Evolutionary conservation across 2,113 vertebrate genomes (phyloP), one percentile per base, ranked within the genome.

Genomic region (Gymnocephalus cernua): DNA sequence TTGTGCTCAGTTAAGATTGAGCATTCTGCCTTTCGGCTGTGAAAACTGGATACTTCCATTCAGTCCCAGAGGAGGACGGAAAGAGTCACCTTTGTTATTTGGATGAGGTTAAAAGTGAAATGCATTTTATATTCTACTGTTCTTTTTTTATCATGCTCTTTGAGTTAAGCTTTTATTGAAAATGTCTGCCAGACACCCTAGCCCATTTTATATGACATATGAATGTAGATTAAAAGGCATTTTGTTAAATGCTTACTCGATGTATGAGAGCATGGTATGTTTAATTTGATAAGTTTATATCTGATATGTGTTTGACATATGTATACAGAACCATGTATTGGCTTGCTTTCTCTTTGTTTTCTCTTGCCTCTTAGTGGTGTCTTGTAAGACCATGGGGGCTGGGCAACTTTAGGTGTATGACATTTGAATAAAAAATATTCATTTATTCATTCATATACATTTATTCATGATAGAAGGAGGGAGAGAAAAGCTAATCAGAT

Each of bases 371-470:
- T 53, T 13, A 4, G 11, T 50, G 11, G 44, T 50, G 19, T 23
- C 32, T 54, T 70, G n/a, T 41, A 14, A 53, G n/a, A 15, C 16
- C 47, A 64, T n/a, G 48, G 29, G 18, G 35, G 59, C 50, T n/a
- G 61, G 11, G 18, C 32, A 63, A 16, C 59, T 44, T 64, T 15
- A 44, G 10, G 16, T 75, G 48, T 54, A 64, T 54, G 48, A 64
- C 48, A 64, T 61, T 51, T 74, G 58, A 74, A 41, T 41, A 41
- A 45, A 65, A 48, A 18, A 67, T 54, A 67, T 67, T 64, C 48
- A 56, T 65, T 76, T 38, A n/a, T 32, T 63, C 8, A 35, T 51
- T 41, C 38, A 67, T 54, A 67, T 67, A 53, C 48, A 56, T 65
- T 76, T 38, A n/a, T 32, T 63, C 8, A 35, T 51, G 32, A 51